phyloP scores from a whole-genome alignment of 2,888 invertebrate genomes.

The Melieria crassipennis region DNA sequence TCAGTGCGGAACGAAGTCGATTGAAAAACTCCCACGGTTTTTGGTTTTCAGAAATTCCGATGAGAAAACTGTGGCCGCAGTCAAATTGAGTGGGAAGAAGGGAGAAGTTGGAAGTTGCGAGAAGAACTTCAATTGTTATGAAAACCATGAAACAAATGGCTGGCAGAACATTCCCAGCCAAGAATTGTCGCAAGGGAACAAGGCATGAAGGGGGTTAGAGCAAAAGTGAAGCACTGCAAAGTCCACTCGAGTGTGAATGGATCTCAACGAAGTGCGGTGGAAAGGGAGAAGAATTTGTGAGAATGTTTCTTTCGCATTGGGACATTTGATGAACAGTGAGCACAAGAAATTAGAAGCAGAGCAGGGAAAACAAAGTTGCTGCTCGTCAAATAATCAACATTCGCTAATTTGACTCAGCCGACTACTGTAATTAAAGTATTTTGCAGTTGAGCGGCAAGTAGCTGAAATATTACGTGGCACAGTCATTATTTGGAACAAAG shows the following conservation, averaged over 20 bases:
- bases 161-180: conserved; percentile 8
- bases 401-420: too few species aligned
- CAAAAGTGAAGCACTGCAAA: not conserved
- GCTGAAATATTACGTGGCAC: too few species aligned
- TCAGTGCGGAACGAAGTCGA: conserved; percentile 7
- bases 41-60: conserved; percentile 29
- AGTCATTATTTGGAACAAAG: too few species aligned
- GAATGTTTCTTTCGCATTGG: not conserved
- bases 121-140: conserved; percentile 19
- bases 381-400: too few species aligned
- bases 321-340: too few species aligned
- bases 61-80: conserved; percentile 17
- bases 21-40: conserved; percentile 38
- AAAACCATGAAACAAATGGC: conserved; percentile 15
- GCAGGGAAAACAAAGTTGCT: too few species aligned
- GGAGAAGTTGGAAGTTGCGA: not conserved
- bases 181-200: not conserved
- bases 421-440: too few species aligned
- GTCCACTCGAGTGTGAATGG: conserved; percentile 29
- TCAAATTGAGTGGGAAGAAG: not conserved
- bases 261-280: not conserved
- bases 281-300: not conserved
- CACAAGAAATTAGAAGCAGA: too few species aligned
- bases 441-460: too few species aligned
- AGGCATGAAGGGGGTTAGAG: not conserved